phyloP scores from a whole-genome alignment of 2,113 vertebrate species.

The Sprattus sprattus region DNA sequence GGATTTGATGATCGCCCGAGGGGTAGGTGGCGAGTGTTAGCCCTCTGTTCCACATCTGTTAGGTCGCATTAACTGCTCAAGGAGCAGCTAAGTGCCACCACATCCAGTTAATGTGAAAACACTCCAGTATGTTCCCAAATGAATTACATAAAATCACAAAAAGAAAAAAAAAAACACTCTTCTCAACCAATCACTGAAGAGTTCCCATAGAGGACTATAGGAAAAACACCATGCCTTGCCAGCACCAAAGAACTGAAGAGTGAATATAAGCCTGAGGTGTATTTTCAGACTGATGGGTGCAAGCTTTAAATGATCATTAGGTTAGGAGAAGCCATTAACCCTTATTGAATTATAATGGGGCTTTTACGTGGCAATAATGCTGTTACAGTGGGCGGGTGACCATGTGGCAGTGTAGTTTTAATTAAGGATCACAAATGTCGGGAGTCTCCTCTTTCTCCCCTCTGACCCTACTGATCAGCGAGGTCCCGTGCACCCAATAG shows the following conservation, averaged over 20 bases:
- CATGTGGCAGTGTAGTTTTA: constrained; percentile 9
- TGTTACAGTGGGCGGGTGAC: neutral
- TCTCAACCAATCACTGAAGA: neutral
- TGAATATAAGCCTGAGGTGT: neutral
- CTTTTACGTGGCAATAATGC: neutral
- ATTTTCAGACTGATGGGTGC: neutral
- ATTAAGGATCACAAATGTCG: constrained; percentile 18
- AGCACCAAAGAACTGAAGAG: neutral
- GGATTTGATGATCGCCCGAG: constrained; percentile 12
- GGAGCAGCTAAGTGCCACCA: neutral
- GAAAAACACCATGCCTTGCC: neutral
- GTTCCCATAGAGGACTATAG: neutral
- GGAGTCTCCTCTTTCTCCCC: neutral
- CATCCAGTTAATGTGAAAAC: constrained; percentile 20
- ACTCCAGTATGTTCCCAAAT: neutral
- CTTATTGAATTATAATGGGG: constrained; percentile 1
- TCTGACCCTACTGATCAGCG: neutral
- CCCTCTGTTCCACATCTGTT: constrained; percentile 12
- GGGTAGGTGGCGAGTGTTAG: constrained; percentile 2
- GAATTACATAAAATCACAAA: neutral
- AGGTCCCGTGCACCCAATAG: neutral
- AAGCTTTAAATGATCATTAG: constrained; percentile 4
- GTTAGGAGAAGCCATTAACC: constrained; percentile 14
- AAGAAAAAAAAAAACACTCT: neutral
- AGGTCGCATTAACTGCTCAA: constrained; percentile 13